Conservation (phyloP, 2,888 invertebrate species). For the Parnassius smintheus region DNA sequence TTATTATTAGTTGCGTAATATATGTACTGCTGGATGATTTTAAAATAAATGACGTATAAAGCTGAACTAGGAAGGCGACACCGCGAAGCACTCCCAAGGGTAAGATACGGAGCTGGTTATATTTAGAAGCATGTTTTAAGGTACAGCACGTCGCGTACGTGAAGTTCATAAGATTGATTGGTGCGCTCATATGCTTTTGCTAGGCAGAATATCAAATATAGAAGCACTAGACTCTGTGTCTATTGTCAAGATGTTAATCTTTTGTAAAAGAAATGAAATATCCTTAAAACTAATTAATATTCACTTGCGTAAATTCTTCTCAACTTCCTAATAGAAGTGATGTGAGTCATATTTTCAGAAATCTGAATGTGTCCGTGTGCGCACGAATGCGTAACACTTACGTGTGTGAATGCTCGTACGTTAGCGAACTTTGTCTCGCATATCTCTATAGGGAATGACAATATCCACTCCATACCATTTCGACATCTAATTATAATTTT, state of each 20-base stretch:
- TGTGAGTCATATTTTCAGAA: too few species aligned
- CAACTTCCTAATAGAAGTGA: too few species aligned
- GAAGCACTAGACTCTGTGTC: constrained; percentile 6
- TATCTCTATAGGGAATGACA: too few species aligned
- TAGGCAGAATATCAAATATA: constrained; percentile 5
- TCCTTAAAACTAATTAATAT: too few species aligned
- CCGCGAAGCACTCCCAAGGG: constrained; percentile 37
- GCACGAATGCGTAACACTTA: too few species aligned
- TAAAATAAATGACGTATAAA: constrained; percentile 12
- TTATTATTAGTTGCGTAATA: constrained; percentile 16
- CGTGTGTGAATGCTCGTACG: too few species aligned
- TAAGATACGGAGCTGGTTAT: constrained; percentile 36
- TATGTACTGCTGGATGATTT: constrained; percentile 9
- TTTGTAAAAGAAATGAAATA: too few species aligned
- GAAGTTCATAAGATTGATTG: constrained; percentile 32
- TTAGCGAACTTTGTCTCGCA: too few species aligned
- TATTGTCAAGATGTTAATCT: constrained; percentile 1
- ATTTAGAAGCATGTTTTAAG: constrained; percentile 45
- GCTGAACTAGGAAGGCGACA: constrained; percentile 17
- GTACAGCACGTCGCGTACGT: constrained; percentile 23
- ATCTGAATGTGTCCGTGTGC: too few species aligned
- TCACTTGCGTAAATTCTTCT: too few species aligned
- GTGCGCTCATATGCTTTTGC: constrained; percentile 10
- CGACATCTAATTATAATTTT: too few species aligned
- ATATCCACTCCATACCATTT: too few species aligned